Evolutionary conservation across 2,113 vertebrate genomes (phyloP).

Genomic region (Hydropotes inermis): DNA sequence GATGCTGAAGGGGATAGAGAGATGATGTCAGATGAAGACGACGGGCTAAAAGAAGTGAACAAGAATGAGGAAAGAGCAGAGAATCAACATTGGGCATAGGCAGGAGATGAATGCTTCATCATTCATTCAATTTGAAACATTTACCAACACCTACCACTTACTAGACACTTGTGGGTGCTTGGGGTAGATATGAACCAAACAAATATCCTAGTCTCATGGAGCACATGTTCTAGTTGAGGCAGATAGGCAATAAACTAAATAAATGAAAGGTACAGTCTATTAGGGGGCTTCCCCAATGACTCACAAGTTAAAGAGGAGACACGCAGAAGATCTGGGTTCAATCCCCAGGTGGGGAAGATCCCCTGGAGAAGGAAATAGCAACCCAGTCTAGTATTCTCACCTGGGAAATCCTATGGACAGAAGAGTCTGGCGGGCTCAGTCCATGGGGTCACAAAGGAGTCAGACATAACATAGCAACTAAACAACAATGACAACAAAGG

Average conservation of each 20-base stretch:
- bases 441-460: background rate
- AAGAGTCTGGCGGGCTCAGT: background rate
- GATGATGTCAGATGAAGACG: background rate
- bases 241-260: background rate
- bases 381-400: background rate
- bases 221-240: background rate
- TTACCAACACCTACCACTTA: background rate
- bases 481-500: background rate
- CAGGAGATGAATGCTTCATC: background rate
- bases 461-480: background rate
- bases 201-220: background rate
- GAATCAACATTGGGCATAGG: background rate
- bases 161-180: background rate
- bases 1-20: background rate
- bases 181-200: background rate
- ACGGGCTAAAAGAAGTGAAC: background rate
- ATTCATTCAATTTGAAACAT: background rate
- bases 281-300: background rate
- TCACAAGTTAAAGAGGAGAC: background rate
- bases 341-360: background rate
- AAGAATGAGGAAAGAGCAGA: background rate
- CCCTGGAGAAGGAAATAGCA: background rate
- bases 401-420: background rate
- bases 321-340: background rate
- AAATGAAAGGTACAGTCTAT: background rate